Evolutionary conservation across 1,140 invertebrate genomes (phyloP).

Genomic region (Drosophila pseudoananassae): DNA sequence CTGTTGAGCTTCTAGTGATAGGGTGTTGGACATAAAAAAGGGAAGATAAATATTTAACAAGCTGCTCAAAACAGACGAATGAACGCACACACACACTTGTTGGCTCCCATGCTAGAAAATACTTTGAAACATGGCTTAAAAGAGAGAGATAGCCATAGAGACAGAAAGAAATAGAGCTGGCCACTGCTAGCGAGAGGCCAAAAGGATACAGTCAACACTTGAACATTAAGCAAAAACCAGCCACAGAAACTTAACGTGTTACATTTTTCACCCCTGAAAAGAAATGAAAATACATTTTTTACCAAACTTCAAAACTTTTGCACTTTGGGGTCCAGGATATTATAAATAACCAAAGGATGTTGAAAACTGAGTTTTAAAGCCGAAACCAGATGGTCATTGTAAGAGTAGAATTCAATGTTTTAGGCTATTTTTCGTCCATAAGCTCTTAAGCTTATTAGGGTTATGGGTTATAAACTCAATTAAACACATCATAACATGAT

Average conservation of each 20-base stretch:
- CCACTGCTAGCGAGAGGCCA: neutral
- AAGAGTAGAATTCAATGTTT: neutral
- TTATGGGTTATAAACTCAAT: neutral
- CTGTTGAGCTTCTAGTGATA: conserved; percentile 12
- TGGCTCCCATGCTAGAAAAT: conserved; percentile 21
- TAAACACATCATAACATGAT: neutral
- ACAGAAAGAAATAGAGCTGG: conserved; percentile 1
- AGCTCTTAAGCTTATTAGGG: neutral
- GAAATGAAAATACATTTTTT: conserved; percentile 51
- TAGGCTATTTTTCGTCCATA: neutral
- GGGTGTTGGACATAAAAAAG: conserved; percentile 44
- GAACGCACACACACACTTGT: conserved; percentile 21
- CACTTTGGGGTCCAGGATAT: conserved; percentile 21
- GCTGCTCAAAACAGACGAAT: conserved; percentile 45
- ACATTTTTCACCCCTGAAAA: conserved; percentile 39
- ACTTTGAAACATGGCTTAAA: conserved; percentile 18
- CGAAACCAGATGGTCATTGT: conserved; percentile 13
- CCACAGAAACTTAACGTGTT: conserved; percentile 48
- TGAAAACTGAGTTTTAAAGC: neutral
- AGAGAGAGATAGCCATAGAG: neutral
- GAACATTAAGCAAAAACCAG: conserved; percentile 53
- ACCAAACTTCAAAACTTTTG: conserved; percentile 24
- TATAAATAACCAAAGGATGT: conserved; percentile 21
- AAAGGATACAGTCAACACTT: conserved; percentile 31
- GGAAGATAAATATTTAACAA: conserved; percentile 66